Conservation (phyloP, 2,113 vertebrate species). For the Brevimyrus niger region DNA sequence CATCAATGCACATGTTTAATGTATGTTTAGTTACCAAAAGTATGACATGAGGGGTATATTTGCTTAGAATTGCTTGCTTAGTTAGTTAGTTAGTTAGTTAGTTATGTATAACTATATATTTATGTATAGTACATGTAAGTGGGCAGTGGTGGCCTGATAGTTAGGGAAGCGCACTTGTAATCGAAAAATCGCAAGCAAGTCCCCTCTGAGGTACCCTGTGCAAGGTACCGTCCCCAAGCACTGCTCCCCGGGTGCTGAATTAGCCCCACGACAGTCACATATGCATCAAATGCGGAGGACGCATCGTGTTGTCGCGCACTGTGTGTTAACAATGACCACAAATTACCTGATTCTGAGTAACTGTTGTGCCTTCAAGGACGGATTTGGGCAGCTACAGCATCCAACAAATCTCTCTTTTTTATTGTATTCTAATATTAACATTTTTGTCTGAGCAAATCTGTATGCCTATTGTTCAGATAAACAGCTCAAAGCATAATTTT, state of each 20-base stretch:
- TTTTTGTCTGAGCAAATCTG: not conserved
- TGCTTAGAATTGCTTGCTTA: not conserved
- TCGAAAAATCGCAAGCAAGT: too few relatives aligned
- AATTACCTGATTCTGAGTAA: too few relatives aligned
- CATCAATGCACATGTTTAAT: not conserved
- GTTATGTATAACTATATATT: too few relatives aligned
- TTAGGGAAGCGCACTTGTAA: too few relatives aligned
- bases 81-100: not conserved
- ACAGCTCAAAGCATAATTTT: not conserved
- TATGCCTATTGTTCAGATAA: not conserved
- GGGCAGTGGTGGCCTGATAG: too few relatives aligned
- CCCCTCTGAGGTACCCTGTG: too few relatives aligned
- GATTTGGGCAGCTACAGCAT: not conserved
- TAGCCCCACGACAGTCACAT: too few relatives aligned
- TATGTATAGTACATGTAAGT: not conserved
- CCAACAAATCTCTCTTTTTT: not conserved
- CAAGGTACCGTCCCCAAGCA: too few relatives aligned
- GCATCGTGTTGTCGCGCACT: too few relatives aligned
- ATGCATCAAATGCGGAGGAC: too few relatives aligned
- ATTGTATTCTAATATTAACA: not conserved
- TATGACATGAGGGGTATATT: not conserved
- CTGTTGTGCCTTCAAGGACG: not conserved
- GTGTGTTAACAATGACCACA: too few relatives aligned
- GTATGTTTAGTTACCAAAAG: not conserved
- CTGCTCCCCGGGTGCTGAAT: too few relatives aligned